Evolutionary conservation across 2,113 vertebrate genomes (phyloP).

Genomic region (Callocephalon fimbriatum): DNA sequence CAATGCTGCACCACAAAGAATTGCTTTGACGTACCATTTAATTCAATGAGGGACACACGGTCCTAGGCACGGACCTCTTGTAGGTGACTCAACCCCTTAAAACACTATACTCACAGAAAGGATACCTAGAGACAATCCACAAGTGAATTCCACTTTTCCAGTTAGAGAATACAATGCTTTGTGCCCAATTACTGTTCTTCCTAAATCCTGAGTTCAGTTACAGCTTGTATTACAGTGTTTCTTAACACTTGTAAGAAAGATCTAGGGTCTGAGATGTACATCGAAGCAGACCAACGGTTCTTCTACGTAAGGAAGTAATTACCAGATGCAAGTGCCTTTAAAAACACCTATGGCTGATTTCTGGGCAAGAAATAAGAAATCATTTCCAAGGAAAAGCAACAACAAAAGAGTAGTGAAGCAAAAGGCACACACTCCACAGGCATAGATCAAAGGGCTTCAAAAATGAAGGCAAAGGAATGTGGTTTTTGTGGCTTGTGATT

Average conservation of each 20-base stretch:
- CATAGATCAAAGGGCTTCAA: not conserved
- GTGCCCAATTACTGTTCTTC: not conserved
- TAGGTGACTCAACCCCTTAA: not conserved
- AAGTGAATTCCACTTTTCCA: not conserved
- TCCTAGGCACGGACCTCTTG: not conserved
- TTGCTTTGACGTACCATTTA: not conserved
- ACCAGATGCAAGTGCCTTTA: not conserved
- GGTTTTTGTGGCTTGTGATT: not conserved
- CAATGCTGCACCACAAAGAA: not conserved
- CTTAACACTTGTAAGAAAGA: not conserved
- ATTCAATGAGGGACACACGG: fast-evolving
- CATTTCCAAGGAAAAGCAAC: not conserved
- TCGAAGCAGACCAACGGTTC: not conserved
- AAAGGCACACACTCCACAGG: not conserved
- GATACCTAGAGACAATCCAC: not conserved
- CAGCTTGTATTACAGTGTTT: not conserved
- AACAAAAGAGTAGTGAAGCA: not conserved
- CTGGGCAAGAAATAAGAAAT: not conserved
- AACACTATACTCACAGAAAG: not conserved
- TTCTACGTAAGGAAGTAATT: not conserved
- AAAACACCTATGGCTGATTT: not conserved
- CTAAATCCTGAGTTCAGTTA: not conserved
- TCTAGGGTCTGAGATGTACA: not conserved
- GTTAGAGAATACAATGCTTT: not conserved
- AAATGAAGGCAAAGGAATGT: not conserved